Base-by-base conservation (phyloP, 2,888 invertebrate species). In the Tromatobia lineatoria region DNA sequence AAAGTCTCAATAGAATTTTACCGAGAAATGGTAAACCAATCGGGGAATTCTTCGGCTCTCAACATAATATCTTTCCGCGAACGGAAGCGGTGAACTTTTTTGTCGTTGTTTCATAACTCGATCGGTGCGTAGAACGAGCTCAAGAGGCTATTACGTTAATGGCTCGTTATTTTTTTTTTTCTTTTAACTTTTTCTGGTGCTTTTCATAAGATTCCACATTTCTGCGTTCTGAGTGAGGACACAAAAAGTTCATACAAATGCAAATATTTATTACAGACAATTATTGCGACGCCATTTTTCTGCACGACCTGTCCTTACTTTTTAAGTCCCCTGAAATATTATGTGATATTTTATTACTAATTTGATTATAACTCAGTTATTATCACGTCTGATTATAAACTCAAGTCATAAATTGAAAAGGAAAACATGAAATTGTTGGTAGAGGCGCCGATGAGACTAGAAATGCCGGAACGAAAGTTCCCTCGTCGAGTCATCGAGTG, bases 161-260 rank as follows among this genome's bases (percentile, higher is more conserved):
- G 59, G 69, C 45, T 47, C 67, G 67, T 70, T 76, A 71, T 20
- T 11, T 59, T 71, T 77, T 57, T 29, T 80, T 59, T 25, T 20
- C 74, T 70, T 66, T 2, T 8, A 13, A 45, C 66, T 13, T 66
- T 45, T 66, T 23, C 10, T 66, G 11, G 25, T 23, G 45, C 45
- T 45, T 45, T 45, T 45, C 20, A 38, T 10, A 20, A 34, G 59
- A 34, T 29, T 59, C 52, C 45, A 50, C 64, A 47, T 52, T 45
- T 57, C 45, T 69, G 83, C 57, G 84, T 87, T 82, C 77, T 25
- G 25, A 70, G 74, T 71, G 71, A 45, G 69, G 66, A 81, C 83
- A 86, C 83, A 82, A 81, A 79, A 69, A 73, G 64, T 73, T 83
- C 81, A 85, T 86, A 82, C 83, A 80, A 81, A 86, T 87, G 83